Conservation (phyloP, 2,113 vertebrate genomes). For the Irena cyanogastra region DNA sequence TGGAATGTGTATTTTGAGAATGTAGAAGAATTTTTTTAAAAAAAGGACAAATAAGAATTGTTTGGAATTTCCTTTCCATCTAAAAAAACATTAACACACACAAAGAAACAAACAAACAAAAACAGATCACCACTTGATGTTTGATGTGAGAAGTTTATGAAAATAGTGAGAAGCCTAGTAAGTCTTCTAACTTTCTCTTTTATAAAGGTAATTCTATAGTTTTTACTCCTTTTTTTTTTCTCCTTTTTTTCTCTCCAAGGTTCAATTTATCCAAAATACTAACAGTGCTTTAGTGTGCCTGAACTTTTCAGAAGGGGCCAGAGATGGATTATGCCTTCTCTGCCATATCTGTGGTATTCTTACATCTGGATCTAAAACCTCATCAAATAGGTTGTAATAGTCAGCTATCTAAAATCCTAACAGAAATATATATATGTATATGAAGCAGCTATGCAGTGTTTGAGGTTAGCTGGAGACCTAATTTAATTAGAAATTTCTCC, state of each 20-base stretch:
- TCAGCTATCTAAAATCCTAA: neutral
- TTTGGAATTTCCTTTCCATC: neutral
- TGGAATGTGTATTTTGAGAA: neutral
- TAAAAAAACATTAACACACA: neutral
- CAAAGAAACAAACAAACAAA: neutral
- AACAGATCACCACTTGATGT: rapidly evolving
- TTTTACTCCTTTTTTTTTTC: neutral
- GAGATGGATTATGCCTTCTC: neutral
- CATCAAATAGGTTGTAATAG: neutral
- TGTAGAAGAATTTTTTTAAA: too few species aligned
- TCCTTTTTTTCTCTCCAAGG: neutral
- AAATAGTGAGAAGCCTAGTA: neutral
- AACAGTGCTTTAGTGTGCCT: neutral
- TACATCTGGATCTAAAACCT: neutral
- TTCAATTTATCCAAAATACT: neutral
- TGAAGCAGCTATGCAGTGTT: neutral
- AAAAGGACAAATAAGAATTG: neutral
- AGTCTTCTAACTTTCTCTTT: neutral
- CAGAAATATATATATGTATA: neutral
- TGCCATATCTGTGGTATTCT: neutral
- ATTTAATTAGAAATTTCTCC: neutral
- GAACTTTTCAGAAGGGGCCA: neutral
- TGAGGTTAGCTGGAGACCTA: neutral
- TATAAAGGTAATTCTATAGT: neutral
- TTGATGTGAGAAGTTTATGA: neutral